Evolutionary conservation across 2,888 invertebrate species (phyloP).

Genomic region (Apodemia duryi): DNA sequence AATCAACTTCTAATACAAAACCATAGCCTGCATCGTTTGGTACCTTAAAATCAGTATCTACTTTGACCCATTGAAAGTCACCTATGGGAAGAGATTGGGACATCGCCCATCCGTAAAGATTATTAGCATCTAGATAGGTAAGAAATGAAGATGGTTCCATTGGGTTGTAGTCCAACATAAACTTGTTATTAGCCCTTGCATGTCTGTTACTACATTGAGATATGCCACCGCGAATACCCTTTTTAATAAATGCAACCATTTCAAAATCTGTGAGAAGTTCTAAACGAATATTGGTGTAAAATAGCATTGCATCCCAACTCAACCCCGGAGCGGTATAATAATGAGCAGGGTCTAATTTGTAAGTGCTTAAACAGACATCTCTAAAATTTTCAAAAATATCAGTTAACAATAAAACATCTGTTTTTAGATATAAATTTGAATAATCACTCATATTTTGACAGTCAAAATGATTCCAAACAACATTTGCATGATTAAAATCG

Average conservation of each 20-base stretch:
- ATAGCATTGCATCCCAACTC: conserved; percentile 37
- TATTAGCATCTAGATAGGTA: too few species aligned
- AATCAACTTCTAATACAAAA: conserved; percentile 26
- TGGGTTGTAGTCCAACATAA: too few species aligned
- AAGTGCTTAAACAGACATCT: conserved; percentile 34
- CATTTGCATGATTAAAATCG: too few species aligned
- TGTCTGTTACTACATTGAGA: too few species aligned
- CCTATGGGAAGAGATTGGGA: conserved; percentile 22
- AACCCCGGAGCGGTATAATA: conserved; percentile 35
- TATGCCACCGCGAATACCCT: too few species aligned
- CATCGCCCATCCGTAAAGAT: too few species aligned
- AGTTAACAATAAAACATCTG: conserved; percentile 38
- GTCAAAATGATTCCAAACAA: conserved; percentile 1
- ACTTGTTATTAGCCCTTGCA: too few species aligned
- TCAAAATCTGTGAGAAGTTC: conserved; percentile 35
- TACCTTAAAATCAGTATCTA: conserved; percentile 19
- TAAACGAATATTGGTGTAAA: conserved; percentile 28
- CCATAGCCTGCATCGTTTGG: conserved; percentile 25
- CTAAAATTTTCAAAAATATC: conserved; percentile 45
- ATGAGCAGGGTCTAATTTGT: conserved; percentile 33
- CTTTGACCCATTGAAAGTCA: conserved; percentile 36
- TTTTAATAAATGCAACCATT: too few species aligned
- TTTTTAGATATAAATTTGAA: conserved; percentile 34
- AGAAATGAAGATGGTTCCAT: too few species aligned
- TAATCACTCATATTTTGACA: conserved; percentile 37